Percentiles rank a stretch among this genome's conserved stretches.
These are phyloP conservation scores for Brachyopa scutellaris DNA, from an alignment of 2,888 invertebrate species.

Conservation along the genomic window DNA sequence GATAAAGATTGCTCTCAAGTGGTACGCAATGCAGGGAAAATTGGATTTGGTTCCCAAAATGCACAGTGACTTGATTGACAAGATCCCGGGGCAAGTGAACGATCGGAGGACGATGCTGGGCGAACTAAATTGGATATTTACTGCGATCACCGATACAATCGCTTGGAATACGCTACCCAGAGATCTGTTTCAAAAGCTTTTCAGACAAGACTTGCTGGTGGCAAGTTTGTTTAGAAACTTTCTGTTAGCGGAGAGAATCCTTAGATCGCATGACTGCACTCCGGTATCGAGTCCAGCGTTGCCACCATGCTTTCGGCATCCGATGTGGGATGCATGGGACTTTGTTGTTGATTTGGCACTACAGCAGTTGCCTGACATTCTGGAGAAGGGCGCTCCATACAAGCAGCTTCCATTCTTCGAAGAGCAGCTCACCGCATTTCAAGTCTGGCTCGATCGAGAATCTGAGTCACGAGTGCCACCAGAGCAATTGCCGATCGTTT, in stretches of 20 bases:
- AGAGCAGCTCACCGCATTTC: conserved; percentile 98
- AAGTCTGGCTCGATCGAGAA: conserved; percentile 84
- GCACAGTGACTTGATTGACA: conserved; percentile 93
- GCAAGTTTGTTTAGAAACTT: conserved; percentile 99
- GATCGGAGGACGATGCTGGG: conserved; percentile 98
- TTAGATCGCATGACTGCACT: conserved; percentile 97
- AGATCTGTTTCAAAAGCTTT: conserved; percentile 97
- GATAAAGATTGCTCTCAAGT: conserved; percentile 96
- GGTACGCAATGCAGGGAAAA: conserved; percentile 94
- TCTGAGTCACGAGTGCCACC: conserved; percentile 92
- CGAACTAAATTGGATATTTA: conserved; percentile 99
- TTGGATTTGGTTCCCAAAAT: conserved; percentile 91
- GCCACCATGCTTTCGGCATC: conserved; percentile 94
- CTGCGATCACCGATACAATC: conserved; percentile 99
- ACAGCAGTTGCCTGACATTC: conserved; percentile 91
- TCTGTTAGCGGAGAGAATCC: conserved; percentile 96
- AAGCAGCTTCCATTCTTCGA: conserved; percentile 96
- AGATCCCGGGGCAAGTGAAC: conserved; percentile 97
- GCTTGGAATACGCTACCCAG: conserved; percentile 98
- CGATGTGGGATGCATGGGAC: conserved; percentile 99
- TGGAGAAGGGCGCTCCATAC: conserved; percentile 85
- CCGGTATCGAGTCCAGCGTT: conserved; percentile 96
- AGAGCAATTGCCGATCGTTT: conserved; percentile 97
- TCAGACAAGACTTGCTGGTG: conserved; percentile 98
- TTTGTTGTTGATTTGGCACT: conserved; percentile 96